phyloP scores from a whole-genome alignment of 2,113 vertebrate genomes.

The Eira barbara region DNA sequence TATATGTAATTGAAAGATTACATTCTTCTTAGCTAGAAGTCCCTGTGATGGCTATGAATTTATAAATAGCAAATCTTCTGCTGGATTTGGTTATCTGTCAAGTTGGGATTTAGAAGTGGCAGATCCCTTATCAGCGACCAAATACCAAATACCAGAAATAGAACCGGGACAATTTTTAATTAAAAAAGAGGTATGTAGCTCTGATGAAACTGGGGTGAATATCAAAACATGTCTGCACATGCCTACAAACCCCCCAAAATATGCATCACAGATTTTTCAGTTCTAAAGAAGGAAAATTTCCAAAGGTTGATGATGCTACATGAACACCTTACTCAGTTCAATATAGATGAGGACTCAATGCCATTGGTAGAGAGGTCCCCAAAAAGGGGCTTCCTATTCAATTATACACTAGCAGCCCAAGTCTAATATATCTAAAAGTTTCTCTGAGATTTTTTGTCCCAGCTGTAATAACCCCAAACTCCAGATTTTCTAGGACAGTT shows the following conservation, averaged over 20 bases:
- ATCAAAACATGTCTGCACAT: neutral
- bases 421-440: neutral
- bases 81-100: conserved; percentile 24
- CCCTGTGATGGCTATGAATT: neutral
- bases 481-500: neutral
- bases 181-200: neutral
- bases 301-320: neutral
- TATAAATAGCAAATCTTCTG: conserved; percentile 16
- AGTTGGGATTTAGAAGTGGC: neutral
- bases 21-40: neutral
- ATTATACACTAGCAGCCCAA: neutral
- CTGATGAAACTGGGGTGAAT: neutral
- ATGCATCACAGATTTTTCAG: neutral
- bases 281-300: neutral
- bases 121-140: neutral
- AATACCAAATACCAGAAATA: neutral
- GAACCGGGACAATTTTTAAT: neutral
- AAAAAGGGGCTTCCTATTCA: neutral
- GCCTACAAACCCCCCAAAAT: neutral
- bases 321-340: neutral
- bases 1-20: neutral
- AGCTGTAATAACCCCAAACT: neutral
- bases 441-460: neutral
- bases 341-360: neutral
- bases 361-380: neutral